Evolutionary conservation across 2,113 vertebrate genomes (phyloP), one percentile per base, ranked within the genome.

Genomic region (crab-eating macaque (Macaca fascicularis)): DNA sequence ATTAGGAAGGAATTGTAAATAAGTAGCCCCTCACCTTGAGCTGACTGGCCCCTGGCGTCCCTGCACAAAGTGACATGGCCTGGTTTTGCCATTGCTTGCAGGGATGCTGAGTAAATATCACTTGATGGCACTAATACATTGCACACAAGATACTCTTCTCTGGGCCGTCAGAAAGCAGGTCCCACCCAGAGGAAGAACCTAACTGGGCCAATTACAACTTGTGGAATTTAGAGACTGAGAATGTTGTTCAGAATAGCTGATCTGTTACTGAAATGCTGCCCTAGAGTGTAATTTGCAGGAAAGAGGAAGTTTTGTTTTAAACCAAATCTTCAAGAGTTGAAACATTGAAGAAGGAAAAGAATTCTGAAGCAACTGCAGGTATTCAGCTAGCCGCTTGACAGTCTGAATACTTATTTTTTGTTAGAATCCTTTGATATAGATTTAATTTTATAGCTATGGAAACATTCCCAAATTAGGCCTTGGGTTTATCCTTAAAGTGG

Each of bases 161-260:
- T 16, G 80, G 38, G 10, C 48, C 35, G 23, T 20, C 59, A 30
- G 40, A 43, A 38, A 48, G n/a, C 16, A 23, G 22, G 74, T 38
- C 88, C 88, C 76, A 59, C 80, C 88, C 55, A 45, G 84, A 90
- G 88, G 97, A 95, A 91, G 97, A 92, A 78, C 83, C 69, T 69
- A 10, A 64, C 59, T 25, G 57, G 79, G 81, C 64, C 64, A 14
- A 6, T 35, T 25, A 11, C 48, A 38, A 4, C 86, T 57, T 59
- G 85, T 50, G 86, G 94, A 61, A 30, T 80, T 48, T 20, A 61
- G 83, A 84, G 57, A 64, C 61, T 1, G 13, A 59, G 86, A 27
- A 0, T 23, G 45, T 72, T 38, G 0, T 38, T 81, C 43, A 1
- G 10, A 25, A 20, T 22, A 91, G 94, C 87, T 55, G 12, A 20